Evolutionary conservation across 2,797 vertebrate genomes (phyloP), one percentile per base, ranked within the genome.

Genomic region (Paguma larvata): DNA sequence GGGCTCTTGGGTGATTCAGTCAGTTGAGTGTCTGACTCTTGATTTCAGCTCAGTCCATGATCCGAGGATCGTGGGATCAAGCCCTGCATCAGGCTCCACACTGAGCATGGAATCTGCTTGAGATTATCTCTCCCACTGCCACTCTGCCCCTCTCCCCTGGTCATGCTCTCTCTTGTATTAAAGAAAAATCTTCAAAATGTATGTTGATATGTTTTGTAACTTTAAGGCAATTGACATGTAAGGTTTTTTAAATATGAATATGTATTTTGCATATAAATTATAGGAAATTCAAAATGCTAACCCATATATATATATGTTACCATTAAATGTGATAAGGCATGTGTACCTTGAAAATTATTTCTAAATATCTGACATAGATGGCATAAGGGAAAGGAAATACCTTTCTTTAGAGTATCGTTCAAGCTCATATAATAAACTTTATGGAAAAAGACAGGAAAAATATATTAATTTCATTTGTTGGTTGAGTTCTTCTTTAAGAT

Each of bases 391-490:
- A 88, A 59, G 2, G 5, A 25, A 9, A 2, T 44, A 19, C 6
- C 3, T 59, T 80, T 84, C 38, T 87, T 90, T 87, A 65, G 6
- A 25, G 9, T 78, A 73, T 88, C 32, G 63, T 56, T 78, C 89
- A 73, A 86, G 4, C n/a, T 96, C 56, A 89, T 51, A 72, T 90
- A 63, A n/a, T 67, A 92, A 85, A 83, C 19, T 46, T 87, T 79
- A 63, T 73, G 4, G 8, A 25, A 46, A 80, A 62, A 56, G 6
- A 72, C 11, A 34, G 27, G 14, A 38, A 25, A 44, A 32, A 8
- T 59, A 34, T 78, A 2, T 44, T 83, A 16, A 82, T 48, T 46
- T 44, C 62, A 34, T 65, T 79, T 78, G 13, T 75, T 15, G 6
- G 7, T 44, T 72, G 18, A 53, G 2, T 85, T 94, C 56, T 70